These are phyloP conservation scores for Tiliqua scincoides DNA, from an alignment of 2,113 vertebrate species.

Conservation along the genomic window DNA sequence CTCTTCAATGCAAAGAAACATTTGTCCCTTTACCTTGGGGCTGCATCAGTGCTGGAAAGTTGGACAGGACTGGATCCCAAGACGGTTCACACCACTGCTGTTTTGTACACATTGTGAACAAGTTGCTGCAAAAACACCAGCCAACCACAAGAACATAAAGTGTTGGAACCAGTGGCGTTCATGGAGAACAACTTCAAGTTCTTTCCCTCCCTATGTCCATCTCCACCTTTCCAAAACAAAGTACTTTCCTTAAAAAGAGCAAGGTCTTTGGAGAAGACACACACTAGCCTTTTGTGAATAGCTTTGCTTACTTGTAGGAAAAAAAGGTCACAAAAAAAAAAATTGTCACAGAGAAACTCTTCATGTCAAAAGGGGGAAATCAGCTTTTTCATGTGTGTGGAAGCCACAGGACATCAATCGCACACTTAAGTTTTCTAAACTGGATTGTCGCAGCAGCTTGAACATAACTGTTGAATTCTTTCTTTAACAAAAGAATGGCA, in stretches of 20 bases:
- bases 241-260: slow-evolving; percentile 45
- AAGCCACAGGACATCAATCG: slow-evolving; percentile 62
- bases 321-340: too few relatives aligned
- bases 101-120: slow-evolving; percentile 37
- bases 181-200: slow-evolving; percentile 25
- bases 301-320: slow-evolving; percentile 49
- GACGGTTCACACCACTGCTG: neutral
- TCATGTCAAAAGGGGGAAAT: slow-evolving; percentile 48
- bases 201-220: neutral
- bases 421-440: slow-evolving; percentile 70
- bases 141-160: slow-evolving; percentile 17
- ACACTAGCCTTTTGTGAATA: slow-evolving; percentile 24
- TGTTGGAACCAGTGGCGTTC: slow-evolving; percentile 11
- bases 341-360: slow-evolving; percentile 50
- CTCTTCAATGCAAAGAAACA: too few relatives aligned
- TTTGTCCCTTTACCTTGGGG: too few relatives aligned
- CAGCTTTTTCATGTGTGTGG: slow-evolving; percentile 27
- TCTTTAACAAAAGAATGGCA: slow-evolving; percentile 79
- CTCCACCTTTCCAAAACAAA: slow-evolving; percentile 50
- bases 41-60: too few relatives aligned
- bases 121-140: neutral
- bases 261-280: slow-evolving; percentile 30
- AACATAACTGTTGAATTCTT: slow-evolving; percentile 76
- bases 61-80: too few relatives aligned
- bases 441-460: slow-evolving; percentile 73